phyloP scores from a whole-genome alignment of 2,113 vertebrate genomes.

The Xenopus laevis region DNA sequence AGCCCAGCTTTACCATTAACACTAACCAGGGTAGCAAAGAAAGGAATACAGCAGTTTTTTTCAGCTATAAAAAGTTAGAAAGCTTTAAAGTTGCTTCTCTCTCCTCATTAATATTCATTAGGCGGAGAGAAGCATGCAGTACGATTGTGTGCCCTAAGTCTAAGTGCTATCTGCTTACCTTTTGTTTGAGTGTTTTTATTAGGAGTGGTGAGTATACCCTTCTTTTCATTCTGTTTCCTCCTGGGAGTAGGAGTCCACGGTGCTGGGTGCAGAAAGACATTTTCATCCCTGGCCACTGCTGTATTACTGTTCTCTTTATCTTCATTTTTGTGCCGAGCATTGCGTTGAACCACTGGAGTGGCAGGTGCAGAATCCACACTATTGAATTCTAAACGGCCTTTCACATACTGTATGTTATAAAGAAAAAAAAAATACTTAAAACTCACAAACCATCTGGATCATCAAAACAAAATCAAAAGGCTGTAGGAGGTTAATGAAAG shows the following conservation, averaged over 20 bases:
- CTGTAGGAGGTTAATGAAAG: no score
- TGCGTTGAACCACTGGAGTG: conserved; percentile 55
- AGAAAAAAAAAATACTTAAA: not conserved
- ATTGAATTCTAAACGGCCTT: conserved; percentile 44
- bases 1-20: no score
- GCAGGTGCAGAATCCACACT: conserved; percentile 49
- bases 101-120: no score
- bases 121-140: no score
- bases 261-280: conserved; percentile 66
- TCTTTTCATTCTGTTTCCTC: conserved; percentile 62
- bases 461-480: no score
- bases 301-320: conserved; percentile 77
- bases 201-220: conserved; percentile 59
- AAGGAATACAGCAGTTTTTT: no score
- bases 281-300: conserved; percentile 53
- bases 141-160: no score
- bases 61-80: no score
- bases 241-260: conserved; percentile 65
- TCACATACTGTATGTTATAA: conserved; percentile 47
- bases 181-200: conserved; percentile 50
- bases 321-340: conserved; percentile 56
- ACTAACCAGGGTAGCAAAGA: no score
- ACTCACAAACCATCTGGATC: no score
- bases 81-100: no score
- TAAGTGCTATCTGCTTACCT: conserved; percentile 55